Evolutionary conservation across 2,888 invertebrate genomes (phyloP).

Genomic region (Archips xylosteana): DNA sequence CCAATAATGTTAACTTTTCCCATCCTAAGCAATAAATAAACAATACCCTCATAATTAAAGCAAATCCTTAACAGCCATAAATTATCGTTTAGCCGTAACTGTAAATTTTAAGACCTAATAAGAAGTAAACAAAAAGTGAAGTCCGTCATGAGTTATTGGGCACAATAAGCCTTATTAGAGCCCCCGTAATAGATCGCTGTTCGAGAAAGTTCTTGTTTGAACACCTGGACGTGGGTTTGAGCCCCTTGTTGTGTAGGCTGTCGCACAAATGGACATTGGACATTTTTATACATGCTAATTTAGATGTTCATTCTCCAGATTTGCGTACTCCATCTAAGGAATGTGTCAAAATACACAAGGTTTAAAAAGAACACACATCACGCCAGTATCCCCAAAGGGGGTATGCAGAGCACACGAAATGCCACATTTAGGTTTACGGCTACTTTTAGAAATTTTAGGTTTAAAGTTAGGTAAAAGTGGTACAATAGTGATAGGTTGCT

Average conservation of each 20-base stretch:
- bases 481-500: too few relatives aligned
- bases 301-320: too few relatives aligned
- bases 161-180: constrained; percentile 64
- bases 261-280: constrained; percentile 4
- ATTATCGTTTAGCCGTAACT: constrained; percentile 54
- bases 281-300: not conserved
- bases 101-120: constrained; percentile 60
- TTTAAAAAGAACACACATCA: too few relatives aligned
- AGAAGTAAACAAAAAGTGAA: constrained; percentile 67
- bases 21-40: not conserved
- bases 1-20: not conserved
- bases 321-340: too few relatives aligned
- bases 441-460: too few relatives aligned
- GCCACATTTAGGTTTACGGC: too few relatives aligned
- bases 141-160: constrained; percentile 68
- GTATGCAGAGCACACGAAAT: too few relatives aligned
- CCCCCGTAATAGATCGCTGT: constrained; percentile 67
- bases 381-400: too few relatives aligned
- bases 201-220: constrained; percentile 58
- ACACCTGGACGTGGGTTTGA: constrained; percentile 59
- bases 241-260: not conserved
- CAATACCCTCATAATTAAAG: constrained; percentile 33
- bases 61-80: constrained; percentile 32
- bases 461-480: too few relatives aligned
- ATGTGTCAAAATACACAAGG: too few relatives aligned